These are phyloP conservation scores for Zoanthus sociatus DNA, from an alignment of 92 coral and sea anemone species.

Conservation along the genomic window DNA sequence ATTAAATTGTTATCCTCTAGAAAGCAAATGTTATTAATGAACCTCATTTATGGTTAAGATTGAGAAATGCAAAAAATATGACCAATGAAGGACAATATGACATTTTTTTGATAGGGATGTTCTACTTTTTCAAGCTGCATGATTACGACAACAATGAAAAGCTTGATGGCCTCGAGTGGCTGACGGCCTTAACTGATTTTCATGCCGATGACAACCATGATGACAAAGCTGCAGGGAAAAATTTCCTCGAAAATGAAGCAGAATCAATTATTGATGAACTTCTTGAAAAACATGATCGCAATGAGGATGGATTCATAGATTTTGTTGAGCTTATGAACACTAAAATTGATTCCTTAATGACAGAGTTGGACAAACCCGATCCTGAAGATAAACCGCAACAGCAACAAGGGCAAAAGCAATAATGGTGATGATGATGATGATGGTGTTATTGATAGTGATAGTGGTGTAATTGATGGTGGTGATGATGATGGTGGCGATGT, in stretches of 20 bases:
- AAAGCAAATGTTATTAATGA: too few relatives aligned
- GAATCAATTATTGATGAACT: conserved; percentile 90
- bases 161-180: conserved; percentile 92
- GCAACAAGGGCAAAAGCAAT: conserved; percentile 21
- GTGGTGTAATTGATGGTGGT: too few relatives aligned
- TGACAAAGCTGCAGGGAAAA: conserved; percentile 67
- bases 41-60: too few relatives aligned
- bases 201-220: conserved; percentile 64
- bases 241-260: conserved; percentile 85
- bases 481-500: too few relatives aligned
- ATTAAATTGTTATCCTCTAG: too few relatives aligned
- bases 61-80: too few relatives aligned
- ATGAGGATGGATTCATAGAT: conserved; percentile 89
- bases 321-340: conserved; percentile 89
- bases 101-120: conserved; percentile 68
- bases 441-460: too few relatives aligned
- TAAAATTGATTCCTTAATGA: conserved; percentile 80
- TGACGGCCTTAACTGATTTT: conserved; percentile 87
- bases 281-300: conserved; percentile 84
- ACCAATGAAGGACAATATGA: not conserved
- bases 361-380: conserved; percentile 76
- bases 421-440: not conserved
- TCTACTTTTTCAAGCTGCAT: conserved; percentile 95
- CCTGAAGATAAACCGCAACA: conserved; percentile 44
- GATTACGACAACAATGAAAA: conserved; percentile 93